These are phyloP conservation scores for Ellobius talpinus DNA, from an alignment of 2,113 vertebrate genomes.

Conservation along the genomic window DNA sequence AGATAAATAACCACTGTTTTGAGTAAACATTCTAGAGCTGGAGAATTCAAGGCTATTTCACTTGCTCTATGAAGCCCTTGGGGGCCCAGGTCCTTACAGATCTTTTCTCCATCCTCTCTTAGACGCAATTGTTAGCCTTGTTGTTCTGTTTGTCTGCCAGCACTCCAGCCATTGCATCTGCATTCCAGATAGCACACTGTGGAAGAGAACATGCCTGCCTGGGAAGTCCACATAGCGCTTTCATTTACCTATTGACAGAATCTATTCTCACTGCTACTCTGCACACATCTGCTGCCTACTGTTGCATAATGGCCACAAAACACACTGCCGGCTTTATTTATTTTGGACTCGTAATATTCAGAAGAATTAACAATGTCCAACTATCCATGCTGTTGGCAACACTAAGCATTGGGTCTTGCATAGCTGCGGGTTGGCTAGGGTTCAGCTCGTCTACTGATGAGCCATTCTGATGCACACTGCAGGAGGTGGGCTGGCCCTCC, in stretches of 20 bases:
- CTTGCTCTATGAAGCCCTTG: neutral
- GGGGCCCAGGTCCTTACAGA: neutral
- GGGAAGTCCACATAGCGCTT: neutral
- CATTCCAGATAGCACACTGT: constrained; percentile 19
- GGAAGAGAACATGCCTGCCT: neutral
- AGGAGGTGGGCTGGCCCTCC: neutral
- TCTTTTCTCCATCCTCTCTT: neutral
- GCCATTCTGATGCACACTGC: neutral
- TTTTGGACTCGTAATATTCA: neutral
- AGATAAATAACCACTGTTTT: neutral
- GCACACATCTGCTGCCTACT: neutral
- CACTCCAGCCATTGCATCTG: neutral
- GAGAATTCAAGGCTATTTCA: neutral
- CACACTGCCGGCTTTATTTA: neutral
- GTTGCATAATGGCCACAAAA: neutral
- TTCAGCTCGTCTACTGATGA: neutral
- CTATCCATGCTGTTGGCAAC: neutral
- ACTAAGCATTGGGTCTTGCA: neutral
- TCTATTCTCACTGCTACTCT: neutral
- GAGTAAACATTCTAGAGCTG: neutral
- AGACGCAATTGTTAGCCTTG: neutral
- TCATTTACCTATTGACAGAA: neutral
- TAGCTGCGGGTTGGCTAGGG: neutral
- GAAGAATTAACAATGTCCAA: neutral
- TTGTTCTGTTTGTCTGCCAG: neutral